These are phyloP conservation scores for Lutraria lutraria DNA, from an alignment of 2,888 invertebrate genomes.

Conservation along the genomic window DNA sequence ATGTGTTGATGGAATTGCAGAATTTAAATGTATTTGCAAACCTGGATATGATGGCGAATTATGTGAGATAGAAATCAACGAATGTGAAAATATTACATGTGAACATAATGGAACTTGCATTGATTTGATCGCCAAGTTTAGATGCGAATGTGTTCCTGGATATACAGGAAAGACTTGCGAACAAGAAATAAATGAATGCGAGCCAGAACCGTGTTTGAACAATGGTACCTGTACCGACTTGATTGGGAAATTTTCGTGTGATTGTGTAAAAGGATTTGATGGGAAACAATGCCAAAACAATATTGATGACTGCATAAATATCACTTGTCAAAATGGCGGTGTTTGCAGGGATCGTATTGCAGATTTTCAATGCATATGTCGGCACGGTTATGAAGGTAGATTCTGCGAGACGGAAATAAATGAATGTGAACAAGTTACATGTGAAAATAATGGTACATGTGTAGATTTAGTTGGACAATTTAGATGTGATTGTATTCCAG, in stretches of 20 bases:
- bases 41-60: conserved; percentile 24
- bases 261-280: conserved; percentile 33
- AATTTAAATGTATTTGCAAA: conserved; percentile 27
- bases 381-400: conserved; percentile 13
- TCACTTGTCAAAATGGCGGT: conserved; percentile 25
- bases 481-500: conserved; percentile 34
- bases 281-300: conserved; percentile 29
- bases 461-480: conserved; percentile 18
- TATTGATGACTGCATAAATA: conserved; percentile 29
- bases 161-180: conserved; percentile 40
- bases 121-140: conserved; percentile 50
- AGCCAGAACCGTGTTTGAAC: conserved; percentile 32
- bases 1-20: conserved; percentile 23
- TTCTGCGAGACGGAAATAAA: conserved; percentile 36
- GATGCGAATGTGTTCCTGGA: conserved; percentile 39
- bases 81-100: conserved; percentile 49
- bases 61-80: conserved; percentile 46
- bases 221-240: conserved; percentile 43
- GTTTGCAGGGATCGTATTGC: conserved; percentile 20
- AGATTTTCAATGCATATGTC: conserved; percentile 29
- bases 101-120: conserved; percentile 50
- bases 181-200: conserved; percentile 46
- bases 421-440: conserved; percentile 32
- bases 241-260: conserved; percentile 40
- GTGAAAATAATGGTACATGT: conserved; percentile 34